A percentile compares a stretch with the other conserved stretches of the same genome.
These are phyloP conservation scores for Heliconius hermathena DNA, from an alignment of 1,140 invertebrate species.

Conservation along the genomic window DNA sequence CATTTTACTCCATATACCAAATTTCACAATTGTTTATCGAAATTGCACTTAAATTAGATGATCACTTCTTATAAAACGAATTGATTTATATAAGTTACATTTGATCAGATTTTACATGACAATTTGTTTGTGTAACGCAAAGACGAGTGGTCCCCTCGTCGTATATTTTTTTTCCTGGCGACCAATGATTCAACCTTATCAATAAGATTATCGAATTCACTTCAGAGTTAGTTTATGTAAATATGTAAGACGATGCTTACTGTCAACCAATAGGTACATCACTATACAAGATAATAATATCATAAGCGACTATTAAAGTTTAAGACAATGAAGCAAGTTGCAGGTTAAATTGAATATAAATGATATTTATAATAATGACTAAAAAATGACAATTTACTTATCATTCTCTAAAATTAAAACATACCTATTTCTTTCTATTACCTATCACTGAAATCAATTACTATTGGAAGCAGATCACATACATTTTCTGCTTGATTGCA, in stretches of 20 bases:
- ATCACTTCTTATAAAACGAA: neutral
- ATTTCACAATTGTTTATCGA: neutral
- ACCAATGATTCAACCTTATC: constrained; percentile 29
- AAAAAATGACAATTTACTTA: no score
- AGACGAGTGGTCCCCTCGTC: neutral
- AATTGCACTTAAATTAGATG: neutral
- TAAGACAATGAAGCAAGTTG: neutral
- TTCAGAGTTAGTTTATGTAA: constrained; percentile 22
- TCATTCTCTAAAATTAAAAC: neutral
- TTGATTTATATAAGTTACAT: neutral
- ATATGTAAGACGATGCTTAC: constrained; percentile 5
- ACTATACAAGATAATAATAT: neutral
- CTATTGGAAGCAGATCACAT: neutral
- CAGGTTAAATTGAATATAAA: no score
- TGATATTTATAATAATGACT: no score
- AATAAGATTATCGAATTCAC: constrained; percentile 29
- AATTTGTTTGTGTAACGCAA: neutral
- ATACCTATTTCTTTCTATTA: no score
- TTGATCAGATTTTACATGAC: neutral
- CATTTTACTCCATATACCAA: neutral
- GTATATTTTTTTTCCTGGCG: constrained; percentile 4
- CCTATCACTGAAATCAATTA: neutral
- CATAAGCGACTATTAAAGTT: neutral
- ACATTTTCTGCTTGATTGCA: neutral
- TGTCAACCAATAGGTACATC: neutral